Evolutionary conservation across 2,888 invertebrate genomes (phyloP).

Genomic region (Acanthosepion pharaonis): DNA sequence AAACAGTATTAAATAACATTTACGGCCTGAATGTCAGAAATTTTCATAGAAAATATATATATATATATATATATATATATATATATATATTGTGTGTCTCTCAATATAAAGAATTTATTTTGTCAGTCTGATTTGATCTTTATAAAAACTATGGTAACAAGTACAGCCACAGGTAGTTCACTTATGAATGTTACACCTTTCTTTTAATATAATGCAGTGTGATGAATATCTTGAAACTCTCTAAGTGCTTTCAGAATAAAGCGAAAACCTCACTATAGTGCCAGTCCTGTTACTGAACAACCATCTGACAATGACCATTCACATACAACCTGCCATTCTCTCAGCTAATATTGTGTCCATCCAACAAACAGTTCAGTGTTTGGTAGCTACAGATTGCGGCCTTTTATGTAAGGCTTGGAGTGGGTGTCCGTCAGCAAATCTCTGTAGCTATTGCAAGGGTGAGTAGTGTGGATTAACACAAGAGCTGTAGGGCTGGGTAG

Average conservation of each 20-base stretch:
- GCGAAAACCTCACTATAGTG: no score
- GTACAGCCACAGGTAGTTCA: not conserved
- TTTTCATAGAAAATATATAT: no score
- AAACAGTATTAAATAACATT: no score
- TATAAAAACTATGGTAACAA: not conserved
- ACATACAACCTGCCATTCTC: not conserved
- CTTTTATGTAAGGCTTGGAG: not conserved
- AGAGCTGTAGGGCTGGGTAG: not conserved
- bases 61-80: not conserved
- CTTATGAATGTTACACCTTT: not conserved
- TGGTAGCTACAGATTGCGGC: not conserved
- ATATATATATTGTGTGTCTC: no score
- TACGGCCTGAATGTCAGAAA: no score
- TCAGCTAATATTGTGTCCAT: not conserved
- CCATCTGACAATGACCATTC: not conserved
- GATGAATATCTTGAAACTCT: not conserved
- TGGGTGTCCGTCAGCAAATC: not conserved
- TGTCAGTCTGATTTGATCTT: no score
- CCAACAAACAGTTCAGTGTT: not conserved
- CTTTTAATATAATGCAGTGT: not conserved
- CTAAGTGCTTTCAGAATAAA: not conserved
- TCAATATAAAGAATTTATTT: no score
- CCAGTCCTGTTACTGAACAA: not conserved
- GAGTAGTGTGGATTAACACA: not conserved
- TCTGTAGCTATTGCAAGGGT: constrained; percentile 16